phyloP scores from a whole-genome alignment of 2,888 invertebrate genomes.

The Caenorhabditis sinica region DNA sequence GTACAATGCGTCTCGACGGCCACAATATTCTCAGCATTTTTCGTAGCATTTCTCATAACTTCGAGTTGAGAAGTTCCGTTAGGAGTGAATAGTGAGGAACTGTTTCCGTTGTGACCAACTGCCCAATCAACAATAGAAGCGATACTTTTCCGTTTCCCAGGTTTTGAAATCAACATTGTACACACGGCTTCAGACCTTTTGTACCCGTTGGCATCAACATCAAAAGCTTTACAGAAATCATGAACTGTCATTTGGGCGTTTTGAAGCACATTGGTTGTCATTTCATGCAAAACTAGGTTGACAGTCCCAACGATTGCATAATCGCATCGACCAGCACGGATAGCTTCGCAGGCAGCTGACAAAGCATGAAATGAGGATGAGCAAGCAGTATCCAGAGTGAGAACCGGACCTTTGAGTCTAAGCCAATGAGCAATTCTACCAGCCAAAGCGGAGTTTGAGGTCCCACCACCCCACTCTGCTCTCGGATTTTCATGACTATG shows the following conservation, averaged over 20 bases:
- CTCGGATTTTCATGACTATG: constrained; percentile 59
- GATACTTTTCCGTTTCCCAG: constrained; percentile 16
- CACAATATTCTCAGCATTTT: constrained; percentile 2
- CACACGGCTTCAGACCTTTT: constrained; percentile 82
- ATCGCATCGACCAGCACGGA: constrained; percentile 85
- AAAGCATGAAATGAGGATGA: constrained; percentile 91
- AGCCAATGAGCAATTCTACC: constrained; percentile 95
- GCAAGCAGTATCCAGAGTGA: constrained; percentile 96
- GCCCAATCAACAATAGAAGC: constrained; percentile 45
- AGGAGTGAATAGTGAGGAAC: constrained; percentile 79
- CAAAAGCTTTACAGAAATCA: constrained; percentile 81
- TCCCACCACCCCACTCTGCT: constrained; percentile 89
- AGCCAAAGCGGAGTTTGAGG: constrained; percentile 92
- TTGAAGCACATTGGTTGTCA: constrained; percentile 78
- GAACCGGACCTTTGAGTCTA: constrained; percentile 95
- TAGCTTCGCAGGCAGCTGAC: constrained; percentile 85
- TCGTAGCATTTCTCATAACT: constrained; percentile 69
- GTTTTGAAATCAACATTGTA: constrained; percentile 50
- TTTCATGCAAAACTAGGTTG: constrained; percentile 81
- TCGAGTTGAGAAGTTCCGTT: constrained; percentile 73
- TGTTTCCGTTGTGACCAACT: constrained; percentile 81
- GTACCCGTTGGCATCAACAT: constrained; percentile 83
- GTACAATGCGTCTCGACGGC: constrained; percentile 83
- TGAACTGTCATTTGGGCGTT: constrained; percentile 80
- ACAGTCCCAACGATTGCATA: constrained; percentile 82